Percentiles rank a stretch among this genome's conserved stretches.
Evolutionary conservation across 37 sponge, comb jelly and placozoan genomes (phyloP).

Genomic region (Corticium candelabrum): DNA sequence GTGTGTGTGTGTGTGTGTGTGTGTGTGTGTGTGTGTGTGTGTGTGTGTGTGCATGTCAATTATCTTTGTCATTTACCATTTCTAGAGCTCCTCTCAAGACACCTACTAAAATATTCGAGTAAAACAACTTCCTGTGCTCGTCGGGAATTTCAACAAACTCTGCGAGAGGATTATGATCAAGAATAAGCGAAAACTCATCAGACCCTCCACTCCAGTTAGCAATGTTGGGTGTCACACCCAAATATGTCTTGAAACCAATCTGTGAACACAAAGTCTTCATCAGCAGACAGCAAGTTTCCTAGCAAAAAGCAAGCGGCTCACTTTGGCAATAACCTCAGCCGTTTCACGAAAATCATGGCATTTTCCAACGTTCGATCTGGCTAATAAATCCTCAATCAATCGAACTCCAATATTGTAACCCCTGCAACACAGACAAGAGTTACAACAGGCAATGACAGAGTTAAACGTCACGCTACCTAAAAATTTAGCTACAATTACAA

Average conservation of each 20-base stretch:
- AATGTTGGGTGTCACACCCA: conserved; percentile 73
- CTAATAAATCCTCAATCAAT: conserved; percentile 91
- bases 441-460: background rate
- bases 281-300: too few species aligned
- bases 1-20: background rate
- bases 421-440: conserved; percentile 21
- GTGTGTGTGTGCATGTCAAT: too few species aligned
- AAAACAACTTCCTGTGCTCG: conserved; percentile 54
- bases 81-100: conserved; percentile 89
- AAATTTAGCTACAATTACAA: background rate
- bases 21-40: background rate
- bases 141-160: conserved; percentile 95
- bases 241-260: conserved; percentile 87
- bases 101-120: conserved; percentile 92
- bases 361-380: conserved; percentile 49
- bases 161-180: conserved; percentile 88
- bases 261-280: conserved; percentile 18
- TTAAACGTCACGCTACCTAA: background rate
- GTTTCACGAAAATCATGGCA: conserved; percentile 82
- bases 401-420: conserved; percentile 96
- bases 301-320: too few species aligned
- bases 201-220: conserved; percentile 74
- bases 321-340: conserved; percentile 83
- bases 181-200: conserved; percentile 74
- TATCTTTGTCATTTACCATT: conserved; percentile 47